Evolutionary conservation across 1,140 invertebrate species (phyloP).

Genomic region (Matsumurasca onukii): DNA sequence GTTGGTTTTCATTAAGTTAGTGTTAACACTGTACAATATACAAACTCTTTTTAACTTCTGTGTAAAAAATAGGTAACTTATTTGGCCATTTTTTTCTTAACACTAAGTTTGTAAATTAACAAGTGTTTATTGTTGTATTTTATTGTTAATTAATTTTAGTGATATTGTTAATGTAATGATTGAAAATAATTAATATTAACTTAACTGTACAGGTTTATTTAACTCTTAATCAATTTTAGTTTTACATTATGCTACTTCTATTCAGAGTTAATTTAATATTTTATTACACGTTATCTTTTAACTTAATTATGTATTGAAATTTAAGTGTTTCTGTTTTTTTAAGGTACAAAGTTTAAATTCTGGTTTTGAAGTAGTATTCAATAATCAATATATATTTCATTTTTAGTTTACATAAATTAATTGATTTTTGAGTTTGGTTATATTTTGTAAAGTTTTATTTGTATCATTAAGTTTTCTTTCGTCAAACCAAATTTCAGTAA

Average conservation of each 20-base stretch:
- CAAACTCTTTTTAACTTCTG: background rate
- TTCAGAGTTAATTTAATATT: background rate
- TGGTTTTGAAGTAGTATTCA: too few species aligned
- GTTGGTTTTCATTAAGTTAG: too few species aligned
- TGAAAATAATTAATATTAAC: background rate
- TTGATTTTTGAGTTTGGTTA: background rate
- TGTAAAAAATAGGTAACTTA: background rate
- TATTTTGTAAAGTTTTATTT: background rate
- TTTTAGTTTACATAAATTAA: too few species aligned
- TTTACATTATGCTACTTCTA: background rate
- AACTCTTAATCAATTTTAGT: background rate
- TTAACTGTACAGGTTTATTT: background rate
- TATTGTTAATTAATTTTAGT: conserved; percentile 24
- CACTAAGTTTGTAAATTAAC: conserved; percentile 8
- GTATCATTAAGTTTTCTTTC: background rate
- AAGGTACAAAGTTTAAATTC: background rate
- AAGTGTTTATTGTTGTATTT: conserved; percentile 25
- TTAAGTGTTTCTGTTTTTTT: background rate
- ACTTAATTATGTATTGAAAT: background rate
- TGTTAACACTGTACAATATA: too few species aligned
- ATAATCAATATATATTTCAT: too few species aligned
- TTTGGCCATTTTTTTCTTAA: background rate
- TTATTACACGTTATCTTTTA: background rate
- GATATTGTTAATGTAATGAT: background rate
- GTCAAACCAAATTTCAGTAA: background rate